A percentile compares a stretch with the other conserved stretches of the same genome.
phyloP scores from a whole-genome alignment of 2,888 invertebrate species.

The Acanthococcus lagerstroemiae region DNA sequence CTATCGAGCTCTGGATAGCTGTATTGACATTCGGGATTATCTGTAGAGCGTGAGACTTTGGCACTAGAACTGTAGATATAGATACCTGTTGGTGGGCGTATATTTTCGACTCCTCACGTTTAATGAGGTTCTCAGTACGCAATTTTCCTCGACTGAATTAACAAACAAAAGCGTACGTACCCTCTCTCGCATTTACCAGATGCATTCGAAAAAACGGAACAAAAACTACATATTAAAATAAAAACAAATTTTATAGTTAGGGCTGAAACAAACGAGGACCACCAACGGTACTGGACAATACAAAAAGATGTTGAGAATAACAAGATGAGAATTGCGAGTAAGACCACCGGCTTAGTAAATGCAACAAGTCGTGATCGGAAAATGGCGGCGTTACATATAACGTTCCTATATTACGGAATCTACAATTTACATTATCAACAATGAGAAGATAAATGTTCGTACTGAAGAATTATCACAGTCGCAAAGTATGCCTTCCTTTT shows the following conservation, averaged over 20 bases:
- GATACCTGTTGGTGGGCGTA: too few relatives aligned
- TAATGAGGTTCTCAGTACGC: too few relatives aligned
- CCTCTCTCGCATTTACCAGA: neutral
- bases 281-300: constrained; percentile 29
- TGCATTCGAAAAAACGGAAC: too few relatives aligned
- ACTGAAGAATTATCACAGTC: constrained; percentile 24
- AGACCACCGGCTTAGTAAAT: constrained; percentile 31
- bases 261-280: constrained; percentile 26
- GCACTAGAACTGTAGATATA: too few relatives aligned
- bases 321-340: constrained; percentile 30
- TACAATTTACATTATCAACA: constrained; percentile 30
- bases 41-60: too few relatives aligned
- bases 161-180: neutral
- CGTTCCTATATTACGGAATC: constrained; percentile 24
- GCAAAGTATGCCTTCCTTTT: neutral
- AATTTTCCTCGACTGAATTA: neutral
- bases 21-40: too few relatives aligned
- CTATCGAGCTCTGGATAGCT: too few relatives aligned
- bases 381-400: constrained; percentile 31
- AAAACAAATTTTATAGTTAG: constrained; percentile 27
- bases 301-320: constrained; percentile 29
- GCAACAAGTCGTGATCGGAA: constrained; percentile 30
- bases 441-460: constrained; percentile 28
- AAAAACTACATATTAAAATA: constrained; percentile 18
- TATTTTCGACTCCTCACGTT: too few relatives aligned